Evolutionary conservation across 2,797 vertebrate genomes (phyloP).

Genomic region (Clamator glandarius): DNA sequence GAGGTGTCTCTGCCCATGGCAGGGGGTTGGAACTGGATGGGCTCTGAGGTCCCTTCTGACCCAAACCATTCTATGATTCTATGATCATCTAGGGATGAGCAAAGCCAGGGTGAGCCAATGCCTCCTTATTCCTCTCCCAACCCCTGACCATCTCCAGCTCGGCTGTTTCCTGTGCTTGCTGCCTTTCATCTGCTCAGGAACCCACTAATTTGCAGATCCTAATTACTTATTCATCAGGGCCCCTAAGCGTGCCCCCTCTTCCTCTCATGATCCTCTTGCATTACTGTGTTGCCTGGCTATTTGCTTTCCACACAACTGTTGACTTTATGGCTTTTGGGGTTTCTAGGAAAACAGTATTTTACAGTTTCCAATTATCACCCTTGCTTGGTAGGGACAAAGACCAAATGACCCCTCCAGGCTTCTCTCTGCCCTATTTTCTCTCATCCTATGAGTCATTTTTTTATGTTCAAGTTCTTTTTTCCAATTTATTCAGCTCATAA

Average conservation of each 20-base stretch:
- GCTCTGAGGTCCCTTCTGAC: too few species aligned
- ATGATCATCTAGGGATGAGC: not conserved
- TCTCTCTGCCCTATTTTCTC: not conserved
- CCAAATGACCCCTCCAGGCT: not conserved
- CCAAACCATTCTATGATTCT: too few species aligned
- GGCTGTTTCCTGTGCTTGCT: fast-evolving
- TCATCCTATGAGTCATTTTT: not conserved
- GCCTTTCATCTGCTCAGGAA: not conserved
- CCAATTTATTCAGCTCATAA: not conserved
- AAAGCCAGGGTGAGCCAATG: not conserved
- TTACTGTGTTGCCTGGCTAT: not conserved
- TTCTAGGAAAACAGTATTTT: not conserved
- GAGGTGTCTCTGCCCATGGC: too few species aligned
- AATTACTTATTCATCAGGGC: not conserved
- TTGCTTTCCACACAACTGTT: not conserved
- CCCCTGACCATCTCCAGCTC: fast-evolving
- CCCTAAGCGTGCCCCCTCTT: not conserved
- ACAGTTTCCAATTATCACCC: not conserved
- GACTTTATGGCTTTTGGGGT: not conserved
- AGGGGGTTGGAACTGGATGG: too few species aligned
- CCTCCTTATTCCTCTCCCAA: not conserved
- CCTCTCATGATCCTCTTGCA: not conserved
- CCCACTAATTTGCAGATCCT: not conserved
- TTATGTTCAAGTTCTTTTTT: not conserved
- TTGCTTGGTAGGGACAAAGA: not conserved